phyloP scores from a whole-genome alignment of 1,140 invertebrate genomes.

The Pseudomyrmex concolor region DNA sequence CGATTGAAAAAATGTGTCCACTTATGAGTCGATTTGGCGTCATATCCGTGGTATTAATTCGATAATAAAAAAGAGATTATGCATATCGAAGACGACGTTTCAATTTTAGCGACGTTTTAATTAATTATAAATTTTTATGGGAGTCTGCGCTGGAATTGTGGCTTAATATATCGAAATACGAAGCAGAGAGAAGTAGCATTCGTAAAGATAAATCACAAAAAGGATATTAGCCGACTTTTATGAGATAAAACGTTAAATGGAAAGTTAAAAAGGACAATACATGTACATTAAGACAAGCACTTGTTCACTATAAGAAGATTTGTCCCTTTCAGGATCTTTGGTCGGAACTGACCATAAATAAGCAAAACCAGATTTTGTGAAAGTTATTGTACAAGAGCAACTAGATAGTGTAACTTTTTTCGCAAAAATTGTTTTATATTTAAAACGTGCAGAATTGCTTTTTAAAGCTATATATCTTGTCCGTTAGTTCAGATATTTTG shows the following conservation, averaged over 20 bases:
- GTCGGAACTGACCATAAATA: slow-evolving; percentile 31
- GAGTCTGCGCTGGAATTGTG: background rate
- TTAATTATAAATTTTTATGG: slow-evolving; percentile 33
- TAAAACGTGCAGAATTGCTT: slow-evolving; percentile 5
- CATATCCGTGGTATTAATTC: background rate
- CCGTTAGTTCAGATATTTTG: slow-evolving; percentile 6
- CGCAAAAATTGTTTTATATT: background rate
- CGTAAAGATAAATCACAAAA: slow-evolving; percentile 38
- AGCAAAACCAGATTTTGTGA: slow-evolving; percentile 1
- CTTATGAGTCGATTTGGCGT: background rate
- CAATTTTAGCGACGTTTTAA: slow-evolving; percentile 17
- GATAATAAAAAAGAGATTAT: slow-evolving; percentile 22
- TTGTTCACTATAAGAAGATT: slow-evolving; percentile 33
- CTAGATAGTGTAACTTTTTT: slow-evolving; percentile 14
- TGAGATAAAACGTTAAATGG: slow-evolving; percentile 21
- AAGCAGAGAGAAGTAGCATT: slow-evolving; percentile 9
- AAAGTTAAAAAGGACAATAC: slow-evolving; percentile 50
- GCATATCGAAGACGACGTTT: slow-evolving; percentile 1
- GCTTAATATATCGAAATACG: slow-evolving; percentile 12
- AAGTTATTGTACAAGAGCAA: slow-evolving; percentile 15
- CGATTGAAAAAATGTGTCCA: slow-evolving; percentile 15
- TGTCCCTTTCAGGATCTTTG: background rate
- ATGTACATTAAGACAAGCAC: slow-evolving; percentile 4
- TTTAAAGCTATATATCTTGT: background rate
- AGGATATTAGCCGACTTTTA: slow-evolving; percentile 36